Evolutionary conservation across 2,797 vertebrate species (phyloP).

Genomic region (Propithecus perrieri): DNA sequence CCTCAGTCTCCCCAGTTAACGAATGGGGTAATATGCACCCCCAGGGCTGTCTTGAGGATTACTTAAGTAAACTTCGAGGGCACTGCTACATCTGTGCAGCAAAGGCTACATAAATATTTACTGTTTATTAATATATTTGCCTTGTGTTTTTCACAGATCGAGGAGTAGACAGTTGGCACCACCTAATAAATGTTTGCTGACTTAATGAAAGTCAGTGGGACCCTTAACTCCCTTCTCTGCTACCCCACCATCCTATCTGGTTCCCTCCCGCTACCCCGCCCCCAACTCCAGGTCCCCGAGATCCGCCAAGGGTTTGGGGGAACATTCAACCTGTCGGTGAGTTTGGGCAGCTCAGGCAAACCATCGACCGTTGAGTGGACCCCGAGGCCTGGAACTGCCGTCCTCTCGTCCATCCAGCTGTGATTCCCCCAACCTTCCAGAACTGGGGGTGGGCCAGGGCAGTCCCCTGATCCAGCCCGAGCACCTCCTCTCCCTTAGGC

Average conservation of each 20-base stretch:
- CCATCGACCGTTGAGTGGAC: constrained; percentile 86
- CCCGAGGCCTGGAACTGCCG: constrained; percentile 76
- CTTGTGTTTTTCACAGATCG: background rate
- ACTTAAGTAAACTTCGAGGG: background rate
- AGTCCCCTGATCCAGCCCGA: background rate
- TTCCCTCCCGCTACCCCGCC: background rate
- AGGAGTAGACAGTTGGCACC: background rate
- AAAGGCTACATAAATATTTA: background rate
- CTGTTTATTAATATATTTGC: background rate
- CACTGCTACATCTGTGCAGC: background rate
- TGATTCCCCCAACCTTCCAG: background rate
- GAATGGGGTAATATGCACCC: background rate
- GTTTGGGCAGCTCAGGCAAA: constrained; percentile 83
- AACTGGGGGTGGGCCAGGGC: background rate
- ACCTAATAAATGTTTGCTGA: background rate
- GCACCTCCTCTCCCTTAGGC: background rate
- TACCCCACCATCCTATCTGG: background rate
- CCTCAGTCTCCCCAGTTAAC: background rate
- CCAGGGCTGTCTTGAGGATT: background rate
- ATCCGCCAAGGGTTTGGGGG: constrained; percentile 78
- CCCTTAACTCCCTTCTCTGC: background rate
- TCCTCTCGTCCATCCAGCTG: background rate
- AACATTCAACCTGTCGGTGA: constrained; percentile 88
- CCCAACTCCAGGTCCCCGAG: background rate
- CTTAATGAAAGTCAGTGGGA: background rate